These are phyloP conservation scores for Brachionus rotundiformis DNA, from an alignment of 1,140 invertebrate genomes.

Conservation along the genomic window DNA sequence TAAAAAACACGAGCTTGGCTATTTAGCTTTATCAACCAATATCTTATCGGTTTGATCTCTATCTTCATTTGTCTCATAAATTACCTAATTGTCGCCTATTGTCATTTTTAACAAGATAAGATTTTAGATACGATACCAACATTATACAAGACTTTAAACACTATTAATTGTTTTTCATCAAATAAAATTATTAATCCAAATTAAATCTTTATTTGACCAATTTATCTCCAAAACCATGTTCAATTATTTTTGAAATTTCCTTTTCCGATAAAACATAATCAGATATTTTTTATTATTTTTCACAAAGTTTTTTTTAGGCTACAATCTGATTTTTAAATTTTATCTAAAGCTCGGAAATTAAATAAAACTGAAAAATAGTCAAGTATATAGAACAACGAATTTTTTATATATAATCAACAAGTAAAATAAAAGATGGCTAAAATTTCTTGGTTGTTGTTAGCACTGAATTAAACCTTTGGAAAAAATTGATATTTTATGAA, in stretches of 20 bases:
- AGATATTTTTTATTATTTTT: background rate
- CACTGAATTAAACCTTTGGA: background rate
- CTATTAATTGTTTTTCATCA: background rate
- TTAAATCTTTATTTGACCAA: background rate
- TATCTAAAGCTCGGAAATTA: background rate
- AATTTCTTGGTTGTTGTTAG: too few relatives aligned
- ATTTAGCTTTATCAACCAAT: background rate
- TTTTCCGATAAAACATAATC: background rate
- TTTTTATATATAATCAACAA: too few relatives aligned
- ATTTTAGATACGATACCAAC: constrained; percentile 30
- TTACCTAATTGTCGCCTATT: constrained; percentile 48
- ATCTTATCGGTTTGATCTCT: constrained; percentile 12
- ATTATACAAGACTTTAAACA: constrained; percentile 6
- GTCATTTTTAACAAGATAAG: constrained; percentile 31
- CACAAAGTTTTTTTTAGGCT: background rate
- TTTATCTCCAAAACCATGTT: background rate
- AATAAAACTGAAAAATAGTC: background rate
- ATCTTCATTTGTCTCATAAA: constrained; percentile 19
- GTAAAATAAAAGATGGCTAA: too few relatives aligned
- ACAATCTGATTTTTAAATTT: background rate
- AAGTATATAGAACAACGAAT: too few relatives aligned
- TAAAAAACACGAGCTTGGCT: background rate
- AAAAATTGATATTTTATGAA: background rate
- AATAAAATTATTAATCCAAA: background rate
- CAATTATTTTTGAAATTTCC: background rate